phyloP scores from a whole-genome alignment of 2,797 vertebrate genomes.

The Nyctibius grandis region DNA sequence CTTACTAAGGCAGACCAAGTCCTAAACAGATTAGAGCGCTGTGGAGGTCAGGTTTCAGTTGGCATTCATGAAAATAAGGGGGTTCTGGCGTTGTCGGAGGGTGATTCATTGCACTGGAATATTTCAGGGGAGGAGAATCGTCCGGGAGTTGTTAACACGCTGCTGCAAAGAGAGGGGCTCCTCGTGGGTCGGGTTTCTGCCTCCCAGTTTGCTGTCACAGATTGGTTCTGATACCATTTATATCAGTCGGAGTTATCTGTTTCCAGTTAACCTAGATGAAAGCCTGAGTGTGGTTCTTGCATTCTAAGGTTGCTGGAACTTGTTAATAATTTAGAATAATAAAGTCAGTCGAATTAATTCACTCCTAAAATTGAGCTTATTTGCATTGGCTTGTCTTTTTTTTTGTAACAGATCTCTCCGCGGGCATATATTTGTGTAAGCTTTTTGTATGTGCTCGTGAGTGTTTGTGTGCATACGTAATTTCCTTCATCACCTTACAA shows the following conservation, averaged over 20 bases:
- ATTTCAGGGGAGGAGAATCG: neutral
- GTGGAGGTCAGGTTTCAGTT: slow-evolving; percentile 2
- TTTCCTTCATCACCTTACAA: neutral
- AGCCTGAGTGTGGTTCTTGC: neutral
- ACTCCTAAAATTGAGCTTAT: neutral
- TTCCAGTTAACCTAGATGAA: slow-evolving; percentile 5
- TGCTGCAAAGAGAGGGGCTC: neutral
- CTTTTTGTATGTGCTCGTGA: slow-evolving; percentile 13
- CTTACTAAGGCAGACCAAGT: neutral
- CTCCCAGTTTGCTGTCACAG: neutral
- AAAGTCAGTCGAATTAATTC: slow-evolving; percentile 16
- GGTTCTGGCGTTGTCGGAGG: neutral
- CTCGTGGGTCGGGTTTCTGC: neutral
- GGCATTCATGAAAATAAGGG: neutral
- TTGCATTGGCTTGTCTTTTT: slow-evolving; percentile 23
- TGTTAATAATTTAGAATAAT: slow-evolving; percentile 54
- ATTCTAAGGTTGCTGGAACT: slow-evolving; percentile 24
- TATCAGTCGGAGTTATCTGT: neutral
- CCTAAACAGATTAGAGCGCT: neutral
- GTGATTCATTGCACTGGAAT: neutral
- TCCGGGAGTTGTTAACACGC: neutral
- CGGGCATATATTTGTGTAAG: neutral
- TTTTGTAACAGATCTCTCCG: slow-evolving; percentile 15
- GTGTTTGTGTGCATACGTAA: neutral
- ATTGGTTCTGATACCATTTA: neutral